Evolutionary conservation across 2,888 invertebrate genomes (phyloP).

Genomic region (Tinea semifulvella): DNA sequence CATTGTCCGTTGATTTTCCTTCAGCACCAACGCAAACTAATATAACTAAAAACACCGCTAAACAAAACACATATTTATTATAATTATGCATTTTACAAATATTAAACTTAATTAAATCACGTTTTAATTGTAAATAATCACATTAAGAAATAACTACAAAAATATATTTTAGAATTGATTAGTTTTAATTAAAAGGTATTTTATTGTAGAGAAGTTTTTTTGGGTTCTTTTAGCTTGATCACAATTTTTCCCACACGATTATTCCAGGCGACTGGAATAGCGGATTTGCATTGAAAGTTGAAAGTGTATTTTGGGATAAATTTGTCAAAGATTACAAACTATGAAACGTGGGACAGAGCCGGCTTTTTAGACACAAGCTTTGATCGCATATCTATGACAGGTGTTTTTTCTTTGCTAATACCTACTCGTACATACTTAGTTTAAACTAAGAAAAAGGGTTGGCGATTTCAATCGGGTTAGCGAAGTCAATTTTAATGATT

Average conservation of each 20-base stretch:
- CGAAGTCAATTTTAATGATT: too few species aligned
- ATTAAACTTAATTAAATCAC: neutral
- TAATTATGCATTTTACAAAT: neutral
- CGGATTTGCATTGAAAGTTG: neutral
- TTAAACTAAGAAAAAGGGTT: too few species aligned
- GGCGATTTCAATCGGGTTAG: too few species aligned
- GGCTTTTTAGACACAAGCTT: too few species aligned
- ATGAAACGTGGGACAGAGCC: too few species aligned
- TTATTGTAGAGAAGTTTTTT: neutral
- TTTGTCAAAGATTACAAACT: neutral
- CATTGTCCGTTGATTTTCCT: slow-evolving; percentile 31
- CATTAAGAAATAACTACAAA: too few species aligned
- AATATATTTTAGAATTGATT: too few species aligned
- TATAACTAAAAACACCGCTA: slow-evolving; percentile 26
- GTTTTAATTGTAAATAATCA: too few species aligned
- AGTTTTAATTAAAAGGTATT: neutral
- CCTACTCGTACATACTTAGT: too few species aligned
- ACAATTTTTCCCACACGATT: neutral
- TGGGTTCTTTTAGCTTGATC: too few species aligned
- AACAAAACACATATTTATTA: neutral
- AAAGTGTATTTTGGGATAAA: neutral
- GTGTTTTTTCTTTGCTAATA: too few species aligned
- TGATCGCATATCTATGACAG: too few species aligned
- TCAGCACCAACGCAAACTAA: slow-evolving; percentile 28
- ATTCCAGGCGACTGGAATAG: slow-evolving; percentile 5